Base-by-base conservation (phyloP, 2,888 invertebrate genomes). In the Meteorus colon region DNA sequence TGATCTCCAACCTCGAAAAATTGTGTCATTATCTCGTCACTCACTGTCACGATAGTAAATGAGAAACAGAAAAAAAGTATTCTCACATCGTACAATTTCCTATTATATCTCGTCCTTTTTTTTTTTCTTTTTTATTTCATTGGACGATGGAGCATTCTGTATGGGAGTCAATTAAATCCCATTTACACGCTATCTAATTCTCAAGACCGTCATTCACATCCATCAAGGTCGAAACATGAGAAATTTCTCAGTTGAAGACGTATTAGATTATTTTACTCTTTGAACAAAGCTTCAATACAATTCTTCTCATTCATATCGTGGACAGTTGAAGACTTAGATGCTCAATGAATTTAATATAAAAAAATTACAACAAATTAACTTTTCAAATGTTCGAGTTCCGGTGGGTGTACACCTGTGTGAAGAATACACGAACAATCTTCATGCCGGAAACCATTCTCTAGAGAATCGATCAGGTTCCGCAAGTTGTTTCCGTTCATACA, bases 211-310 rank as follows among this genome's bases (percentile, higher is more conserved):
- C 83, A 69, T 77, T 84, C 83, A 83, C 78, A 84, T 84, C 83
- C 82, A 62, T 72, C 48, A 72, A 12, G 31, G 29, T 48, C 72
- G 69, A 70, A 63, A 37, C 19, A 41, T 63, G 84, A 86, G 86
- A 34, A 34, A 85, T 81, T 84, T 81, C 82, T 83, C 81, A 48
- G 83, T 79, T 84, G 84, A 88, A 88, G 88, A 88, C 85, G 86
- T 86, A 88, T 88, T 88, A 87, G 85, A 86, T 86, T 87, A 86
- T 88, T 87, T 88, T 88, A 88, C 87, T 88, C 87, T 87, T 84
- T 83, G 82, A 84, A 87, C 87, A 88, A 87, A 87, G 80, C 82
- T 80, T 45, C 84, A 81, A 81, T 83, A 84, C 83, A 86, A 85
- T 84, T 86, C 84, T 85, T 84, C 81, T 48, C 71, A 81, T 83